Base-by-base conservation (phyloP, 2,888 invertebrate species). In the Sycophila texana region DNA sequence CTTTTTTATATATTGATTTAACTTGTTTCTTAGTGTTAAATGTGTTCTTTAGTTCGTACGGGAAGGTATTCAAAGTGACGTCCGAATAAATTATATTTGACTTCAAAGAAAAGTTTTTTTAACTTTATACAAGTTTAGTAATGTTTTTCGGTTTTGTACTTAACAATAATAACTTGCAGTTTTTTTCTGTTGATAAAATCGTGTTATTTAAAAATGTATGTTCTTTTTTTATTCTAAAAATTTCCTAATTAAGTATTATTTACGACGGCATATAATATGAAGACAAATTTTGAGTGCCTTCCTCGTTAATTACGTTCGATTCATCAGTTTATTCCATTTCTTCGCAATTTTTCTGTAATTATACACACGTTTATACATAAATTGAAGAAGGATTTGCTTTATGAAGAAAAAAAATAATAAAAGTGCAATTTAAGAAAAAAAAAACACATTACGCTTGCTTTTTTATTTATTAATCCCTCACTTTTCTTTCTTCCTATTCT, bases 391-490 rank as follows among this genome's bases (percentile, higher is more conserved):
- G 30, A 61, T 66, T 78, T 75, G 74, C 78, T 81, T 81, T 61
- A 63, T 75, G 77, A 72, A 71, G 74, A 85, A 83, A 80, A 80
- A 88, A 39, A 5, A 39, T 39, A 39, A 89, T 88, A 89, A 88
- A 88, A 83, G 86, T 87, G 86, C 86, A 86, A 86, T 87, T 26
- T n/a, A n/a, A n/a, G 3, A 86, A 87, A 51, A 80, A 83, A 81
- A 84, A 83, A 83, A 86, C 85, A 85, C 68, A 10, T 63, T 86
- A 82, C 82, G 88, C 88, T 88, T 89, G 87, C 87, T 88, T 88
- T 86, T 86, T 88, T 86, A 87, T 88, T 88, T 86, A 87, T 87
- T 87, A 88, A 88, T 86, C 88, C 84, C 80, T 82, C 86, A 84
- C 82, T 85, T 79, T 83, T 73, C 83, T 80, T 81, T 84, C 83